These are phyloP conservation scores for Setipinna tenuifilis DNA, from an alignment of 2,797 vertebrate genomes.

Conservation along the genomic window DNA sequence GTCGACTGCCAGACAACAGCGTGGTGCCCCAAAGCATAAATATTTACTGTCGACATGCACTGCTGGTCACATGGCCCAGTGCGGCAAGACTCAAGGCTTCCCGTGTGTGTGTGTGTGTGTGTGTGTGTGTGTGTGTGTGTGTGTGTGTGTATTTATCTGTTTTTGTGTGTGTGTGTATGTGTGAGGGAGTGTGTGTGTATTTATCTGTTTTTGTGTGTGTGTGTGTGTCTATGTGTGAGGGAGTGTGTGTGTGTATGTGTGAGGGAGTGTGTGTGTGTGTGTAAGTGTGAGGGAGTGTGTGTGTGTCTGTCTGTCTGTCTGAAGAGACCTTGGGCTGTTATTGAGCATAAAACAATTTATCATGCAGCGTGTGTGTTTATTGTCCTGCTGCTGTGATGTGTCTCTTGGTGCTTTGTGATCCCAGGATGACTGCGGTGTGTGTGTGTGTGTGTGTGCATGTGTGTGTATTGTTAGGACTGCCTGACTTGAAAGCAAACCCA, in stretches of 20 bases:
- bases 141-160: neutral
- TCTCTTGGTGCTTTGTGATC: neutral
- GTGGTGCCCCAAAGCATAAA: neutral
- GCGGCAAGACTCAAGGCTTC: neutral
- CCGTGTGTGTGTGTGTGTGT: neutral
- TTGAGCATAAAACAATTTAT: neutral
- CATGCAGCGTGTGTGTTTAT: neutral
- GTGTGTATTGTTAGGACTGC: too few relatives aligned
- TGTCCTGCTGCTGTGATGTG: neutral
- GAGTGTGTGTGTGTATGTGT: neutral
- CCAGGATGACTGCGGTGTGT: too few relatives aligned
- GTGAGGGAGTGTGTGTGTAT: neutral
- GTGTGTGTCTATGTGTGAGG: neutral
- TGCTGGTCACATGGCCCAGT: neutral
- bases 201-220: neutral
- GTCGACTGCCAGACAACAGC: neutral
- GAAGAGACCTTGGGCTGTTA: conserved; percentile 9
- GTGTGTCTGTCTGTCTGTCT: neutral
- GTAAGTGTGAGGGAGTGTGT: neutral
- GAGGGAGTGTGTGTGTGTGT: neutral
- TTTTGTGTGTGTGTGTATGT: neutral
- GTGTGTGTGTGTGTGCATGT: too few relatives aligned
- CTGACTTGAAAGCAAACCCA: too few relatives aligned
- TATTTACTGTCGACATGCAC: neutral
- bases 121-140: neutral